Percentiles rank a stretch among this genome's conserved stretches.
Conservation (phyloP, 2,888 invertebrate genomes). For the Candidula unifasciata region DNA sequence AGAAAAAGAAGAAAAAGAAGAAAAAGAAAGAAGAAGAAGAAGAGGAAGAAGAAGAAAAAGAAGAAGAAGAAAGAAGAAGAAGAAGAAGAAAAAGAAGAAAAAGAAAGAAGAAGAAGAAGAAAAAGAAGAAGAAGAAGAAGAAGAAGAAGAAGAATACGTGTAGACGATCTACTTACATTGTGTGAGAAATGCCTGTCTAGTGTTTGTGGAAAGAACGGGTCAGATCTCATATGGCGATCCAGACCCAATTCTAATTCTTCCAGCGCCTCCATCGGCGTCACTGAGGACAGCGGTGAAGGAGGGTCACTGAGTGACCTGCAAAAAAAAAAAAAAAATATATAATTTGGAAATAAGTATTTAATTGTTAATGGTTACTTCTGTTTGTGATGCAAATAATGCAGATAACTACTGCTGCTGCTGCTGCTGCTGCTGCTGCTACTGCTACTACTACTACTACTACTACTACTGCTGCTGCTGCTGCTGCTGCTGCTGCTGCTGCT, state of each 20-base stretch:
- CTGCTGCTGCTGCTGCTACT: too few relatives aligned
- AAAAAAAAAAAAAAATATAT: too few relatives aligned
- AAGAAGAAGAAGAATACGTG: background rate
- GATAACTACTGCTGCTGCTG: too few relatives aligned
- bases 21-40: background rate
- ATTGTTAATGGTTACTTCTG: too few relatives aligned
- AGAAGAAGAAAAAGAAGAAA: too few relatives aligned
- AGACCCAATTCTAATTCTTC: slow-evolving; percentile 26
- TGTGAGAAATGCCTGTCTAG: slow-evolving; percentile 27
- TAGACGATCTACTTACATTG: slow-evolving; percentile 6
- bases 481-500: too few relatives aligned
- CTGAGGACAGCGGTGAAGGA: background rate
- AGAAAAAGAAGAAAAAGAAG: too few relatives aligned
- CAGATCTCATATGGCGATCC: slow-evolving; percentile 36
- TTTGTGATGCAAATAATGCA: too few relatives aligned
- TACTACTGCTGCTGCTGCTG: too few relatives aligned
- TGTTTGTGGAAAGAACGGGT: slow-evolving; percentile 44
- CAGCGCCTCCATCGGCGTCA: slow-evolving; percentile 37
- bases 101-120: background rate
- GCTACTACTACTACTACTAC: too few relatives aligned
- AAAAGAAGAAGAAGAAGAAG: background rate
- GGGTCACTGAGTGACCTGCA: background rate
- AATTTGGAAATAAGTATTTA: too few relatives aligned
- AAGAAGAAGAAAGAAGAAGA: too few relatives aligned
- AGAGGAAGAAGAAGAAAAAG: background rate